Evolutionary conservation across 2,888 invertebrate species (phyloP), one percentile per base, ranked within the genome.

Genomic region (Bembecia ichneumoniformis): DNA sequence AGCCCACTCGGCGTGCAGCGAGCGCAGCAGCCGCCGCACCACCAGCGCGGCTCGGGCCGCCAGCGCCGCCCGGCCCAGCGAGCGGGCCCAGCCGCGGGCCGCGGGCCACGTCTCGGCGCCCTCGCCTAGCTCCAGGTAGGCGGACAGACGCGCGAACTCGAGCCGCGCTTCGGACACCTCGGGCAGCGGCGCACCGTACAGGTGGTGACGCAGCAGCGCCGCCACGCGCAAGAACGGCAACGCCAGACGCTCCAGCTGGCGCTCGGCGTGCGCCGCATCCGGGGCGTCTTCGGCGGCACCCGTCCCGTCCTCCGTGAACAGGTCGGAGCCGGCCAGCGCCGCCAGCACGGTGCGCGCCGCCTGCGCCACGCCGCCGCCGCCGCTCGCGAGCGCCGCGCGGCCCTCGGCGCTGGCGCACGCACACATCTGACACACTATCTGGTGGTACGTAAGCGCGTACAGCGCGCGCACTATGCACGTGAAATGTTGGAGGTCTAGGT

Each of bases 371-470:
- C 64, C 68, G 9, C 61, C 11, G 53, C 60, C 7, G n/a, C 46
- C 48, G 47, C 17, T 52, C 9, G 62, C 72, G 35, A 89, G 80
- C 52, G 88, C 86, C 20, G 87, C 86, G 50, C 94, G 90, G 60
- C 92, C 92, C 43, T 86, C 84, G 46, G 91, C 90, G 43, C 90
- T 90, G 66, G 93, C 84, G 56, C 88, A 89, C 55, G 93, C 92
- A 50, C 92, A 91, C 55, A 96, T 87, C 78, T 95, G 94, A 49
- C 93, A 90, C 56, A 96, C 90, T 47, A 96, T 92, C 89, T 97
- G 97, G 77, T 97, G 93, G 84, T 95, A 96, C 53, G 94, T 88
- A 55, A 97, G 89, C 75, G 97, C 95, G 88, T 95, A 98, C 57
- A 97, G 89, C 57, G 94, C 92, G 74, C 94, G 93, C 2, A 97